Percentiles rank a stretch among this genome's conserved stretches.
Conservation (phyloP, 2,888 invertebrate genomes). For the Lydus trimaculatus region DNA sequence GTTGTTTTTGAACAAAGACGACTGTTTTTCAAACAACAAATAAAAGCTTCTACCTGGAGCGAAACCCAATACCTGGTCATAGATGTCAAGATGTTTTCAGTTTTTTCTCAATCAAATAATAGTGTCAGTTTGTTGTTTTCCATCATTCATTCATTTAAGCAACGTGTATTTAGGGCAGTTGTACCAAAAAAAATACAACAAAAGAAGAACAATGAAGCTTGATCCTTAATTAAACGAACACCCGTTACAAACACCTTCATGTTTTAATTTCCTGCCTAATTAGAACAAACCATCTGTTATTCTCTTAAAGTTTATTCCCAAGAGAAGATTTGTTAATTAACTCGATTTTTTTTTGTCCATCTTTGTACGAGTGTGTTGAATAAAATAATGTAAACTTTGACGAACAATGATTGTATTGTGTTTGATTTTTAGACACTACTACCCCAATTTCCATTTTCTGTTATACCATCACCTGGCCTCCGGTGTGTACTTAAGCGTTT, state of each 20-base stretch:
- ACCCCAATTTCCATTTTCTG: neutral
- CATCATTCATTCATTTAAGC: neutral
- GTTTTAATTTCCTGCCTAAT: neutral
- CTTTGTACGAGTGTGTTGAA: neutral
- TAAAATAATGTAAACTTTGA: neutral
- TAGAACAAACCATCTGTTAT: neutral
- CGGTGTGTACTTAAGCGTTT: neutral
- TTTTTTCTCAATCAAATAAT: neutral
- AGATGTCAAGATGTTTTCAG: neutral
- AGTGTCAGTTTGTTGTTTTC: neutral
- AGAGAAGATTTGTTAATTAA: conserved; percentile 6
- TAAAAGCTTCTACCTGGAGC: conserved; percentile 7
- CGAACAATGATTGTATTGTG: neutral
- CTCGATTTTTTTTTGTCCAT: neutral
- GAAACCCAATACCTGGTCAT: conserved; percentile 6
- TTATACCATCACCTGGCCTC: conserved; percentile 4
- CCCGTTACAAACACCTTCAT: neutral
- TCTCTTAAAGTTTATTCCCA: neutral
- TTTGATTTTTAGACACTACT: neutral
- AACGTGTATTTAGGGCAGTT: neutral
- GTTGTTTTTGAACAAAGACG: neutral
- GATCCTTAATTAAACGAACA: neutral
- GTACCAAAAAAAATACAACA: neutral
- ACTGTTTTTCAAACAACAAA: conserved; percentile 4
- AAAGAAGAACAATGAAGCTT: neutral